Base-by-base conservation (phyloP, 1,140 invertebrate genomes). In the Sarcophaga peregrina region DNA sequence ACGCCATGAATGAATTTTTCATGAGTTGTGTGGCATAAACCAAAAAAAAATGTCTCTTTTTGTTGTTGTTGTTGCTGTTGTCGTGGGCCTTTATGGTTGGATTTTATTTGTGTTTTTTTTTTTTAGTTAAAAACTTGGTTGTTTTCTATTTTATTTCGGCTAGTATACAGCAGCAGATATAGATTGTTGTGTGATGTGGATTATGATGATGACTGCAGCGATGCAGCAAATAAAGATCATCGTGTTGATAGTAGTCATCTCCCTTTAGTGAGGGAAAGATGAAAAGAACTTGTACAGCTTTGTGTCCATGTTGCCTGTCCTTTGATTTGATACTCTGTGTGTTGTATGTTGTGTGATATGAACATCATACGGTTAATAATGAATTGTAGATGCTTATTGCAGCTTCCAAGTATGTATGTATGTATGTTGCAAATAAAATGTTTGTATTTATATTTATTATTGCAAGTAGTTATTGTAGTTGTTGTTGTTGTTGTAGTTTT, bases 1-100 rank as follows among this genome's bases (percentile, higher is more conserved):
- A 88, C 87, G 88, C 87, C 88, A 88, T 87, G 87, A 88, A 88
- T 88, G 87, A 88, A 88, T 88, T 88, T 88, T 88, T 88, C 87
- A 88, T 88, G 87, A 88, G 82, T 20, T 74, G 20, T 80, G 78
- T 54, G 17, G 74, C n/a, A 68, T 47, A 76, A 76, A 76, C n/a
- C n/a, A 46, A 48, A 76, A n/a, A 73, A 76, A 68, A 4, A 7
- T 15, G 58, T 4, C 4, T 1, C 25, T 37, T 68, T 68, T 68
- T 76, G 25, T 76, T 48, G 13, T 76, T 48, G 73, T 45, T 9
- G 73, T 5, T 37, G 73, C 15, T 46, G 73, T 10, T 74, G 5
- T 45, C 37, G 25, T 74, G 45, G 8, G 10, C n/a, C 13, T 68
- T 7, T 68, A 20, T n/a, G 7, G 17, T 68, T 68, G 17, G 0